phyloP scores from a whole-genome alignment of 2,888 invertebrate species.

The Rhingia rostrata region DNA sequence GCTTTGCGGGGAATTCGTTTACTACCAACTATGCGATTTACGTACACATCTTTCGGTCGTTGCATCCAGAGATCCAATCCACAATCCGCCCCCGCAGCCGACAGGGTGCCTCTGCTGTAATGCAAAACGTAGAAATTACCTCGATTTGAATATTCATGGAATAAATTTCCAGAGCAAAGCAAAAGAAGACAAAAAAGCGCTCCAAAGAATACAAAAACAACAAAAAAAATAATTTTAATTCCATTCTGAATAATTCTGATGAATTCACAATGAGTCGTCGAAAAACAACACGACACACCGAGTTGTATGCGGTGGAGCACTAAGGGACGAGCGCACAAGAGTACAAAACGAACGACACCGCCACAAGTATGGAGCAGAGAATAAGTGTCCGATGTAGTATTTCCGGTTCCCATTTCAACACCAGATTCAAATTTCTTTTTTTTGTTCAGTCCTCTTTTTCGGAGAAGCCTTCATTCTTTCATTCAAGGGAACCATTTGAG shows the following conservation, averaged over 20 bases:
- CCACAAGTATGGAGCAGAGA: conserved; percentile 11
- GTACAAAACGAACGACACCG: neutral
- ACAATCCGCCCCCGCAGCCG: neutral
- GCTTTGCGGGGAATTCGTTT: conserved; percentile 33
- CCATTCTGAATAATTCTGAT: conserved; percentile 74
- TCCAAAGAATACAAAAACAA: neutral
- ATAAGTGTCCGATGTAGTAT: conserved; percentile 66
- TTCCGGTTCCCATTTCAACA: conserved; percentile 61
- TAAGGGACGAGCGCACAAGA: conserved; percentile 2
- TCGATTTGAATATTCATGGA: conserved; percentile 75
- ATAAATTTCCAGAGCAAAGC: conserved; percentile 69
- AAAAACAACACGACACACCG: conserved; percentile 44
- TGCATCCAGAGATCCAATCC: conserved; percentile 24
- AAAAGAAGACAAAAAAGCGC: conserved; percentile 17
- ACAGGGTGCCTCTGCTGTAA: conserved; percentile 21
- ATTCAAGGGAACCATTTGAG: conserved; percentile 7
- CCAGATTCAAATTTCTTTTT: conserved; percentile 4
- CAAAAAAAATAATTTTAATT: conserved; percentile 65
- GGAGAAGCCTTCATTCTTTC: conserved; percentile 3
- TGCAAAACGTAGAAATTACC: conserved; percentile 70
- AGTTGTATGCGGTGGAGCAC: neutral
- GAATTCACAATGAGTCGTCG: conserved; percentile 70
- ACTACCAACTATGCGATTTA: conserved; percentile 45
- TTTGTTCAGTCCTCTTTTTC: conserved; percentile 19
- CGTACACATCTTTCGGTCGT: conserved; percentile 46